These are phyloP conservation scores for Drosophila neocordata DNA, from an alignment of 1,140 invertebrate species.

Conservation along the genomic window DNA sequence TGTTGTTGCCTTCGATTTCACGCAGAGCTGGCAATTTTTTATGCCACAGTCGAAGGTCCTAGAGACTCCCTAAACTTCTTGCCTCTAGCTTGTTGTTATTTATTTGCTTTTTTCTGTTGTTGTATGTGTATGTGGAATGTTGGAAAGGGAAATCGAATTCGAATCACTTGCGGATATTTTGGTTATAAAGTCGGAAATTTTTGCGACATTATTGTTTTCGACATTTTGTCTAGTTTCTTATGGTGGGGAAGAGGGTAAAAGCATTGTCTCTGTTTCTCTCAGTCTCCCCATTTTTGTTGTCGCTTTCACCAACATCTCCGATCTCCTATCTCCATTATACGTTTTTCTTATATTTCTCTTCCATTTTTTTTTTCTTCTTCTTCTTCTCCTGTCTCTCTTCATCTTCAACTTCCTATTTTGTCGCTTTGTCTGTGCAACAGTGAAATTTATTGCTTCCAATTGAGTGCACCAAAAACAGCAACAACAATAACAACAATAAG, in stretches of 20 bases:
- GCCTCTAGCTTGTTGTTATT: slow-evolving; percentile 55
- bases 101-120: slow-evolving; percentile 59
- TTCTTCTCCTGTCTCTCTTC: slow-evolving; percentile 11
- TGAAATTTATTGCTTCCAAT: slow-evolving; percentile 83
- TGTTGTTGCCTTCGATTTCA: slow-evolving; percentile 67
- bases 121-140: slow-evolving; percentile 2
- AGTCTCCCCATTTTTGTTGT: neutral
- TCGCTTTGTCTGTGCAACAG: slow-evolving; percentile 53
- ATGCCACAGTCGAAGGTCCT: slow-evolving; percentile 44
- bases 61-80: neutral
- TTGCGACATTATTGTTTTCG: slow-evolving; percentile 80
- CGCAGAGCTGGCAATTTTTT: slow-evolving; percentile 79
- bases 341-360: slow-evolving; percentile 8
- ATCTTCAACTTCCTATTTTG: slow-evolving; percentile 43
- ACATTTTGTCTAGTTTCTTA: slow-evolving; percentile 64
- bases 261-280: neutral
- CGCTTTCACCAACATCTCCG: neutral
- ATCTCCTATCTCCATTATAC: neutral
- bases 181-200: slow-evolving; percentile 81
- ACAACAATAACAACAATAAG: slow-evolving; percentile 47
- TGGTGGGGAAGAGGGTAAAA: neutral
- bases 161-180: slow-evolving; percentile 83
- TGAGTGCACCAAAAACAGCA: slow-evolving; percentile 75
- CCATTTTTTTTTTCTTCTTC: slow-evolving; percentile 19
- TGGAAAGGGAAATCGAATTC: slow-evolving; percentile 77